phyloP scores from a whole-genome alignment of 1,140 invertebrate genomes.

The Leptinotarsa lineolata region DNA sequence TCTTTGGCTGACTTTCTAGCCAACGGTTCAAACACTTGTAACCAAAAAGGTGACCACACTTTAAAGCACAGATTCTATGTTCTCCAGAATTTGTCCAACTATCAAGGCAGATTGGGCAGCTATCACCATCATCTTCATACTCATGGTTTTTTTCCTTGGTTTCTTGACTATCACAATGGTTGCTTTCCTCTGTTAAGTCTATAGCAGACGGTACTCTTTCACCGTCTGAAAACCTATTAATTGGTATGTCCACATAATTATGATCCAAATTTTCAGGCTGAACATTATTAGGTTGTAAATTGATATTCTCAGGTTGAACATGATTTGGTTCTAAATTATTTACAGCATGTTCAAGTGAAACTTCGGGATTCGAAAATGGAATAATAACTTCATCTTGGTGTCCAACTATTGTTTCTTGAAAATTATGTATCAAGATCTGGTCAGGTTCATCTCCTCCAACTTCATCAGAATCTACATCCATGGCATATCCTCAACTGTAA shows the following conservation, averaged over 20 bases:
- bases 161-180: not conserved
- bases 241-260: not conserved
- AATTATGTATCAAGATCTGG: not conserved
- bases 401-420: conserved; percentile 4
- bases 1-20: conserved; percentile 62
- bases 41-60: conserved; percentile 92
- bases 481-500: not conserved
- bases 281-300: not conserved
- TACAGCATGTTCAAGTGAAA: not conserved
- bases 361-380: conserved; percentile 17
- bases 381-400: conserved; percentile 13
- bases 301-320: not conserved
- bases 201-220: not conserved
- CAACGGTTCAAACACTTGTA: conserved; percentile 80
- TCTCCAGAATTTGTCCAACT: conserved; percentile 82
- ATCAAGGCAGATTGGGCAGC: conserved; percentile 87
- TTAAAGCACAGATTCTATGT: conserved; percentile 79
- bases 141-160: not conserved
- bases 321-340: not conserved
- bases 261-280: not conserved
- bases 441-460: not conserved
- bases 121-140: conserved; percentile 64
- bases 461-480: not conserved
- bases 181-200: conserved; percentile 11
- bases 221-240: not conserved